These are phyloP conservation scores for Latheticus oryzae DNA, from an alignment of 2,888 invertebrate species.

Conservation along the genomic window DNA sequence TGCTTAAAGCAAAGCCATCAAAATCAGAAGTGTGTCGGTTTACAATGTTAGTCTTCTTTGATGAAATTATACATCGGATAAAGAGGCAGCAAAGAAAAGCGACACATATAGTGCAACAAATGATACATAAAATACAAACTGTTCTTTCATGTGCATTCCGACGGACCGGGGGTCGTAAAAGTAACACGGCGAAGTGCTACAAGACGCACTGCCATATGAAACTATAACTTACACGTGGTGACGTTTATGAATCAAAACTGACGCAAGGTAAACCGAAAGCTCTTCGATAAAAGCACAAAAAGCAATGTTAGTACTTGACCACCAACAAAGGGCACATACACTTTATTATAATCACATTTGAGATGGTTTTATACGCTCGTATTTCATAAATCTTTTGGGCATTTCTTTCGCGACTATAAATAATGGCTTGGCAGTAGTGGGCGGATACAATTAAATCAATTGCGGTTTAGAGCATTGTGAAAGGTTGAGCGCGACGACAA, in stretches of 20 bases:
- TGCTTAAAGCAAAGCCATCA: slow-evolving; percentile 34
- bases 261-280: slow-evolving; percentile 29
- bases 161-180: slow-evolving; percentile 58
- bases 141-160: slow-evolving; percentile 60
- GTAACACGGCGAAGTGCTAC: slow-evolving; percentile 50
- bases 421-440: too few relatives aligned
- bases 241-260: slow-evolving; percentile 61
- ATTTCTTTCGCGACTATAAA: too few relatives aligned
- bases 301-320: slow-evolving; percentile 13
- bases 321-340: slow-evolving; percentile 24
- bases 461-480: too few relatives aligned
- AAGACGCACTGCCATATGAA: slow-evolving; percentile 59
- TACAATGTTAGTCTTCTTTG: slow-evolving; percentile 42
- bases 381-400: too few relatives aligned
- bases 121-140: slow-evolving; percentile 62
- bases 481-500: too few relatives aligned
- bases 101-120: slow-evolving; percentile 53
- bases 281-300: slow-evolving; percentile 3
- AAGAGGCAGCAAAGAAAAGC: slow-evolving; percentile 42
- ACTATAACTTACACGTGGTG: slow-evolving; percentile 61
- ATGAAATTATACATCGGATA: slow-evolving; percentile 42
- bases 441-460: too few relatives aligned
- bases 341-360: too few relatives aligned
- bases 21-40: slow-evolving; percentile 21
- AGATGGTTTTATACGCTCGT: too few relatives aligned